Evolutionary conservation across 1,140 invertebrate genomes (phyloP).

Genomic region (Laodelphax striatellus): DNA sequence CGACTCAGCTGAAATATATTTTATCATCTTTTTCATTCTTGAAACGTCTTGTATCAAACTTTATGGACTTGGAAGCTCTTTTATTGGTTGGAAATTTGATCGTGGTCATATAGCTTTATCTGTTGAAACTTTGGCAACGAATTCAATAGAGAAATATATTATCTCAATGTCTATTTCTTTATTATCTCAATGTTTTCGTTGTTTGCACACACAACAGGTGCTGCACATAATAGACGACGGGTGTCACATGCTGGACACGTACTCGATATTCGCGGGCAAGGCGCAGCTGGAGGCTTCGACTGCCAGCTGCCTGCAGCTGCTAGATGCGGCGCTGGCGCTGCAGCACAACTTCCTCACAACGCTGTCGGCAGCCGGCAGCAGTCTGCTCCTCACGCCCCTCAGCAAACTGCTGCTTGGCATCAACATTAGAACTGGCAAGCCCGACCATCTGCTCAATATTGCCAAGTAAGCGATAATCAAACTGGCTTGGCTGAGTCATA

Average conservation of each 20-base stretch:
- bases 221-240: conserved; percentile 72
- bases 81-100: too few relatives aligned
- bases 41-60: too few relatives aligned
- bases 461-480: conserved; percentile 49
- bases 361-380: conserved; percentile 35
- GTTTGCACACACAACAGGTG: conserved; percentile 37
- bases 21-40: too few relatives aligned
- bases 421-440: conserved; percentile 58
- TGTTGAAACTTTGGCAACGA: too few relatives aligned
- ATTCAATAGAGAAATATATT: too few relatives aligned
- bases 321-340: conserved; percentile 47
- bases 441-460: conserved; percentile 70
- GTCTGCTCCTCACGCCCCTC: conserved; percentile 56
- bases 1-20: too few relatives aligned
- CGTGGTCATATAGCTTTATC: too few relatives aligned
- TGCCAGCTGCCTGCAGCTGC: conserved; percentile 52
- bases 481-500: too few relatives aligned
- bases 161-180: too few relatives aligned
- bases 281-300: conserved; percentile 49
- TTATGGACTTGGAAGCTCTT: too few relatives aligned
- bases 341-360: conserved; percentile 54
- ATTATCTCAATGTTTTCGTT: too few relatives aligned
- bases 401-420: conserved; percentile 72
- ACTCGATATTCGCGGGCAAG: conserved; percentile 54
- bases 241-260: conserved; percentile 56